A percentile compares a stretch with the other conserved stretches of the same genome.
These are phyloP conservation scores for Onychostoma macrolepis DNA, from an alignment of 2,113 vertebrate genomes.

Conservation along the genomic window DNA sequence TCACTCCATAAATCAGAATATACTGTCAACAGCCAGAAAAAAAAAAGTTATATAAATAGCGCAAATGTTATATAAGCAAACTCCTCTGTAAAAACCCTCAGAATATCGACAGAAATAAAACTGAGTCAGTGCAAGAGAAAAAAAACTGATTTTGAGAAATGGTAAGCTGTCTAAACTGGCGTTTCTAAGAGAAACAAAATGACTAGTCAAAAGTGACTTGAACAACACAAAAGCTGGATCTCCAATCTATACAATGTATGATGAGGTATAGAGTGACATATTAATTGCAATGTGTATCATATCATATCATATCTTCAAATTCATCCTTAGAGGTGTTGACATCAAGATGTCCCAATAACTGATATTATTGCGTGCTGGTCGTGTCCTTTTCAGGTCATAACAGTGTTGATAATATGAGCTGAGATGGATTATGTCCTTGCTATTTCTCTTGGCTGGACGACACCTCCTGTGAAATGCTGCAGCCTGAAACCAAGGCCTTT, in stretches of 20 bases:
- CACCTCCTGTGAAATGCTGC: constrained; percentile 57
- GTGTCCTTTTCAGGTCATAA: constrained; percentile 2
- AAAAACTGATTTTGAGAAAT: no score
- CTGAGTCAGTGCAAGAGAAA: no score
- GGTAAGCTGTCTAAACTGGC: no score
- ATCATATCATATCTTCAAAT: not conserved
- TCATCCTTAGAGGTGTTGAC: not conserved
- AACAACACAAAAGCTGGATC: not conserved
- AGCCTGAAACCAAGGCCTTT: constrained; percentile 52
- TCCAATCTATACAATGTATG: not conserved
- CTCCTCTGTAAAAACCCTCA: no score
- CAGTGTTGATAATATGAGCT: constrained; percentile 23
- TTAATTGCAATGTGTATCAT: not conserved
- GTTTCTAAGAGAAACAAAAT: not conserved
- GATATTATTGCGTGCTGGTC: not conserved
- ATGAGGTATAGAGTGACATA: not conserved
- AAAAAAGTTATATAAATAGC: no score
- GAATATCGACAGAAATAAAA: not conserved
- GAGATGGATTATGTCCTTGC: constrained; percentile 46
- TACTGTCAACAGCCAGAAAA: no score
- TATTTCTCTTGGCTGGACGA: constrained; percentile 53
- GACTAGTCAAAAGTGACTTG: not conserved
- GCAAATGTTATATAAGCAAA: no score
- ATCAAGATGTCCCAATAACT: not conserved
- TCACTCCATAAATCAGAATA: no score